Evolutionary conservation across 2,888 invertebrate genomes (phyloP).

Genomic region (Apodemia zela): DNA sequence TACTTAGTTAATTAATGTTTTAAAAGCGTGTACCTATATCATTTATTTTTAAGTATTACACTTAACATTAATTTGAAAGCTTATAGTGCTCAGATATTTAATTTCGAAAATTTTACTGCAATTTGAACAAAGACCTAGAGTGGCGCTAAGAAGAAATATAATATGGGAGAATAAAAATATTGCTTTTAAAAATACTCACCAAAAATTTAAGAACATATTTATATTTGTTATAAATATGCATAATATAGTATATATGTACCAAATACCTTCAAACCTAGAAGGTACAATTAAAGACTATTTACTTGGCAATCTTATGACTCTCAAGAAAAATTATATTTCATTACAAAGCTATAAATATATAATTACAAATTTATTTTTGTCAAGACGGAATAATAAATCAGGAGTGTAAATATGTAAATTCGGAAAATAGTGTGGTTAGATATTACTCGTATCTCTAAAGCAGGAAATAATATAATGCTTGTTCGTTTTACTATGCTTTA

Average conservation of each 20-base stretch:
- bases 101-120: not conserved
- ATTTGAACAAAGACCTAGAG: not conserved
- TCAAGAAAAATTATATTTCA: slow-evolving; percentile 15
- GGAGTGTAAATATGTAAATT: slow-evolving; percentile 52
- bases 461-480: slow-evolving; percentile 33
- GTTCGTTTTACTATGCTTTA: slow-evolving; percentile 21
- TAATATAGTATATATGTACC: not conserved
- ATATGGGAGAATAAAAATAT: not conserved
- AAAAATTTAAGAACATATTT: too few relatives aligned
- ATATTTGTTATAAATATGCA: not conserved
- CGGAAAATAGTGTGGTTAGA: slow-evolving; percentile 37
- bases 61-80: not conserved
- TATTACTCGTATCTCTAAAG: slow-evolving; percentile 30
- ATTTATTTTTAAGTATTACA: not conserved
- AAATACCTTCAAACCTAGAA: not conserved
- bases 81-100: not conserved
- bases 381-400: slow-evolving; percentile 21
- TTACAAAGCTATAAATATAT: not conserved
- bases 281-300: too few relatives aligned
- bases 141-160: not conserved
- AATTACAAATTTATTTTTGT: not conserved
- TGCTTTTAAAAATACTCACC: not conserved
- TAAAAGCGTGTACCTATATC: not conserved
- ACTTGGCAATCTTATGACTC: too few relatives aligned
- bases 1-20: slow-evolving; percentile 30